Conservation (phyloP, 2,797 vertebrate species). For the Gallinago solitaria region DNA sequence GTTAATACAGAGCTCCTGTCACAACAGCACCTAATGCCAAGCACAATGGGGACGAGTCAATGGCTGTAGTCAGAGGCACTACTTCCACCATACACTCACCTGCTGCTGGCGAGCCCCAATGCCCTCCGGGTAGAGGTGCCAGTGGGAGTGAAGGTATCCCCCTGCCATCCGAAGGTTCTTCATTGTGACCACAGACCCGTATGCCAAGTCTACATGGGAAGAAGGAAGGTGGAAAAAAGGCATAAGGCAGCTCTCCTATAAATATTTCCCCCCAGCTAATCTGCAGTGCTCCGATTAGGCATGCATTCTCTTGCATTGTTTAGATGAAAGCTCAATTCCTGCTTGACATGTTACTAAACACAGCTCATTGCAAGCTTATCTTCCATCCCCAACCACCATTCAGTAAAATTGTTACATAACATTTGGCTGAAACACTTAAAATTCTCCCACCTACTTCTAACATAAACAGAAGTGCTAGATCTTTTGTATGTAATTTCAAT, state of each 20-base stretch:
- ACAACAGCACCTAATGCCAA: background rate
- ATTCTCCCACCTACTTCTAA: background rate
- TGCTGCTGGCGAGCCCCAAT: slow-evolving; percentile 92
- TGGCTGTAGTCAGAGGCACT: background rate
- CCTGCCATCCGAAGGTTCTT: slow-evolving; percentile 95
- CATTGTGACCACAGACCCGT: slow-evolving; percentile 91
- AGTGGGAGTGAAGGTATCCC: slow-evolving; percentile 96
- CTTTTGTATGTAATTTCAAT: background rate
- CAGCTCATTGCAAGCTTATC: background rate
- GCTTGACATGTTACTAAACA: background rate
- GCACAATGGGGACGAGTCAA: background rate
- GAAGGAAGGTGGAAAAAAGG: background rate
- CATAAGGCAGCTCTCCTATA: background rate
- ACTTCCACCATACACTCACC: slow-evolving; percentile 73
- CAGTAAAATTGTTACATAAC: background rate
- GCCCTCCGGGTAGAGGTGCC: slow-evolving; percentile 95
- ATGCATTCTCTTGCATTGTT: background rate
- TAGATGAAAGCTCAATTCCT: background rate
- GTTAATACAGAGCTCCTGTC: background rate
- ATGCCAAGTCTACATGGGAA: slow-evolving; percentile 86
- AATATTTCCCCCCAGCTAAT: background rate
- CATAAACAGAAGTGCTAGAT: background rate
- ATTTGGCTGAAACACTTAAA: background rate
- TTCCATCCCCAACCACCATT: background rate
- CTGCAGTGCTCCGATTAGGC: background rate